Evolutionary conservation across 2,888 invertebrate genomes (phyloP).

Genomic region (Buathra laborator): DNA sequence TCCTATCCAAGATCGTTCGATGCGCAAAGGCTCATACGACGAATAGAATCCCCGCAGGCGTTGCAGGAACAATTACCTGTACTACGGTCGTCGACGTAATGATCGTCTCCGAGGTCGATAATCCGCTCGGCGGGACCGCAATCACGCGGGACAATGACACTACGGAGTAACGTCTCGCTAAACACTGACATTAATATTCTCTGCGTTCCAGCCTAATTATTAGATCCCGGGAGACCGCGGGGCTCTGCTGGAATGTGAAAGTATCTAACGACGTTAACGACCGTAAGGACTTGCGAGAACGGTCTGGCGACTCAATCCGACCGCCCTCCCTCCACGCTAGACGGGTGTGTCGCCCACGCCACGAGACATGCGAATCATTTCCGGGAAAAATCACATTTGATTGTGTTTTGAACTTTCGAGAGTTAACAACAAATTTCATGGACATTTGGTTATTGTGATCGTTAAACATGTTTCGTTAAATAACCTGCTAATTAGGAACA

Average conservation of each 20-base stretch:
- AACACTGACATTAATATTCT: slow-evolving; percentile 81
- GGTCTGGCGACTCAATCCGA: slow-evolving; percentile 34
- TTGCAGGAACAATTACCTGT: slow-evolving; percentile 61
- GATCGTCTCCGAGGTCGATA: slow-evolving; percentile 77
- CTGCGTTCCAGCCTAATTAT: slow-evolving; percentile 80
- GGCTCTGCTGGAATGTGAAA: slow-evolving; percentile 77
- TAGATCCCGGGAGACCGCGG: slow-evolving; percentile 68
- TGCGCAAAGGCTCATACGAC: slow-evolving; percentile 27
- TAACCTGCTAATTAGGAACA: too few species aligned
- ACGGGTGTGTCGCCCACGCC: slow-evolving; percentile 62
- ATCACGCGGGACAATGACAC: slow-evolving; percentile 81
- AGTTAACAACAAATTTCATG: not conserved
- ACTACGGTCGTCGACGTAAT: slow-evolving; percentile 72
- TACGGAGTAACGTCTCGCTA: slow-evolving; percentile 74
- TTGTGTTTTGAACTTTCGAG: not conserved
- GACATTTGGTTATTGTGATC: not conserved
- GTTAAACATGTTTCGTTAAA: not conserved
- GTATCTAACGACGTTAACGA: slow-evolving; percentile 71
- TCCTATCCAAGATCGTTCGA: slow-evolving; percentile 26
- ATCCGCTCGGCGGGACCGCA: slow-evolving; percentile 73
- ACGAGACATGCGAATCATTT: slow-evolving; percentile 31
- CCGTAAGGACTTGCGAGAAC: slow-evolving; percentile 44
- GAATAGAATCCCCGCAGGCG: slow-evolving; percentile 50
- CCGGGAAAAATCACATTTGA: slow-evolving; percentile 8
- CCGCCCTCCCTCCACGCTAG: slow-evolving; percentile 30